Base-by-base conservation (phyloP, 1,140 invertebrate species). In the Macrocentrus cingulum region DNA sequence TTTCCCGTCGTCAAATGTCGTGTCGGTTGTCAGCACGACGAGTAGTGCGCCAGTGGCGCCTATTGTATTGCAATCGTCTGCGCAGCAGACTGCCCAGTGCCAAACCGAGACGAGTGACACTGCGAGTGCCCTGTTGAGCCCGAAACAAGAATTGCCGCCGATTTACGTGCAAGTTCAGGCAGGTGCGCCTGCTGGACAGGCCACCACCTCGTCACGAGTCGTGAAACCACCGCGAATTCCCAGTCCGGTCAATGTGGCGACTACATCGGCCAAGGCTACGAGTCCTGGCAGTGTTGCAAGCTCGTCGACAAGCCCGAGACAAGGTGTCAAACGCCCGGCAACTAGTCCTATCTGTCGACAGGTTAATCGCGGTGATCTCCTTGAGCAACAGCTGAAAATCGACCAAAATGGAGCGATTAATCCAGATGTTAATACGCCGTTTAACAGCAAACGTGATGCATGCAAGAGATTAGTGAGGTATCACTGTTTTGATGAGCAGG, bases 381-480 rank as follows among this genome's bases (percentile, higher is more conserved):
- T 94, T 68, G 88, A 91, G 60, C 85, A 90, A 60, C 89, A 91
- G 70, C 69, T 92, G 56, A 85, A 85, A 70, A 85, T 85, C 39
- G 92, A 95, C 81, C 91, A 93, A 76, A 84, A 85, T 65, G 87
- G 85, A 56, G 91, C 88, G 32, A 66, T 87, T 7, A 87, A 87
- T 69, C 90, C 92, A 6, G 91, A 94, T 73, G 86, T 87, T 25
- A 85, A 88, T 56, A 86, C 84, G 39, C 89, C 90, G 9, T 94
- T 94, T 69, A 74, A 76, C 60, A 83, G 84, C 63, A 87, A 85
- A 63, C 82, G 84, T 44, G 91, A 94, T 75, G 91, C 91, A 2
- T 90, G 89, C 53, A 88, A 91, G 67, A 80, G 91, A 44, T 76
- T 95, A 9, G 82, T 93, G 42, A 82, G 88, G 36, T 94, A 92